These are phyloP conservation scores for Steinernema carpocapsae DNA, from an alignment of 2,888 invertebrate genomes.

Conservation along the genomic window DNA sequence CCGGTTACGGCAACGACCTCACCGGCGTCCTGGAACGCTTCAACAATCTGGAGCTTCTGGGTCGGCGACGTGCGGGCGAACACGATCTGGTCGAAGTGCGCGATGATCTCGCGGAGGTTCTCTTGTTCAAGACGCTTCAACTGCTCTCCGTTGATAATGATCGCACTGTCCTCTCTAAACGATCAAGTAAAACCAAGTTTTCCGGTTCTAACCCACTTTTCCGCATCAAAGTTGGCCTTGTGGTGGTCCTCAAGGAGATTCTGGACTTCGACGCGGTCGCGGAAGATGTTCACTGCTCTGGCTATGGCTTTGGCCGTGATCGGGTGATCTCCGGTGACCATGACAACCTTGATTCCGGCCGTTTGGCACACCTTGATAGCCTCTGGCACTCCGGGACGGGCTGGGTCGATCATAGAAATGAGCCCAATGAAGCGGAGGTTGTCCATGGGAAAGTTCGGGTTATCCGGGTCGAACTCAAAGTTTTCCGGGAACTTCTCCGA, in stretches of 20 bases:
- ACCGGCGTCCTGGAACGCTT: conserved; percentile 75
- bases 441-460: conserved; percentile 79
- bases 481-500: conserved; percentile 72
- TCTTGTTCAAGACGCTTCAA: conserved; percentile 76
- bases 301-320: conserved; percentile 82
- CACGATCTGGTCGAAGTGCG: conserved; percentile 85
- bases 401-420: conserved; percentile 79
- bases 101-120: conserved; percentile 86
- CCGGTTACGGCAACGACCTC: conserved; percentile 85
- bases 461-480: conserved; percentile 74
- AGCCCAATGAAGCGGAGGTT: conserved; percentile 76
- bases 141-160: conserved; percentile 73
- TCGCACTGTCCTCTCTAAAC: neutral
- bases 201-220: neutral
- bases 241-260: neutral
- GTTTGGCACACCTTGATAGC: conserved; percentile 78
- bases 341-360: conserved; percentile 79
- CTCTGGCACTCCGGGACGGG: conserved; percentile 76
- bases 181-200: neutral
- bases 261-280: conserved; percentile 41
- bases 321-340: conserved; percentile 78
- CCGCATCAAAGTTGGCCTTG: neutral
- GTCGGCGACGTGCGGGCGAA: conserved; percentile 74
- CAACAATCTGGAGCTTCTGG: conserved; percentile 76
- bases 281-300: conserved; percentile 71